A percentile compares a stretch with the other conserved stretches of the same genome.
Conservation (phyloP, 2,888 invertebrate genomes). For the Perdita meconis region DNA sequence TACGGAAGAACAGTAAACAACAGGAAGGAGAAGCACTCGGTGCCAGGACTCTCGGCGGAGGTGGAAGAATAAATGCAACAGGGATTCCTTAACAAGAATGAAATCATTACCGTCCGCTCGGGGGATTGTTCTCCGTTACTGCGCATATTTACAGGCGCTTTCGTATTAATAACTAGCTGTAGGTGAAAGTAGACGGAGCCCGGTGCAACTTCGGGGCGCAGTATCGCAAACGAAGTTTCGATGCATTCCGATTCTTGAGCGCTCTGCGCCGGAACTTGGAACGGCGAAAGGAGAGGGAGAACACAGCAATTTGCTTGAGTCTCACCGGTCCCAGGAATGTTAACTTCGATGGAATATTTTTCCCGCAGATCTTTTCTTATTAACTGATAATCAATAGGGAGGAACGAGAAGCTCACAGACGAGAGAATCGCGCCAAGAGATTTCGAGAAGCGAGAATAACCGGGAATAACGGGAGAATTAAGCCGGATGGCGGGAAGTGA, state of each 20-base stretch:
- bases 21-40: background rate
- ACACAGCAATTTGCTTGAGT: conserved; percentile 34
- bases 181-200: conserved; percentile 52
- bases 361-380: conserved; percentile 1
- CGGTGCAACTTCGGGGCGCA: conserved; percentile 29
- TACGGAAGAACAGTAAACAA: conserved; percentile 1
- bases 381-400: background rate
- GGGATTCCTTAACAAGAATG: conserved; percentile 26
- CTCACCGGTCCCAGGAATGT: conserved; percentile 4
- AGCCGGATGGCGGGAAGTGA: no score
- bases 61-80: conserved; percentile 14
- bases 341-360: conserved; percentile 34
- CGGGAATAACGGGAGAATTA: no score
- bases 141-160: conserved; percentile 50
- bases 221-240: conserved; percentile 49
- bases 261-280: conserved; percentile 9
- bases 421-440: no score
- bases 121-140: conserved; percentile 33
- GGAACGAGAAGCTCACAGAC: background rate
- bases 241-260: conserved; percentile 28
- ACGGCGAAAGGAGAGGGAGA: conserved; percentile 10
- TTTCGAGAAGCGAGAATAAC: no score
- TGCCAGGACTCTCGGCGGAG: background rate
- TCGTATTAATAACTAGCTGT: conserved; percentile 48
- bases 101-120: conserved; percentile 42